These are phyloP conservation scores for Oxystoma pomonae DNA, from an alignment of 2,888 invertebrate genomes.

Conservation along the genomic window DNA sequence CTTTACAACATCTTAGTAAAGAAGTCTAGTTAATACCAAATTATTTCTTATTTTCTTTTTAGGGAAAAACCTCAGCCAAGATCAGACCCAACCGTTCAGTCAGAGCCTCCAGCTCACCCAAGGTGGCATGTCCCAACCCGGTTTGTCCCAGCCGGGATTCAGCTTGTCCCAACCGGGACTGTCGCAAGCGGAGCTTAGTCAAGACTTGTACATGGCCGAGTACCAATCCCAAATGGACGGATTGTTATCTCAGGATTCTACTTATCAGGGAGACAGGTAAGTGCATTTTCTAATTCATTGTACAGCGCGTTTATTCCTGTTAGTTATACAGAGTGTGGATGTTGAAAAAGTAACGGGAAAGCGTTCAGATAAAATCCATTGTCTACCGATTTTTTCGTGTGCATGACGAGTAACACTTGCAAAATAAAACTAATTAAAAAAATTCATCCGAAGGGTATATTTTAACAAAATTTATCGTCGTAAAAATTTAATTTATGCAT, in stretches of 20 bases:
- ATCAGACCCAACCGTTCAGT: conserved; percentile 51
- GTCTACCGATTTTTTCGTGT: too few relatives aligned
- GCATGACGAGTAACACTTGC: too few relatives aligned
- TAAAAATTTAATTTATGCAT: too few relatives aligned
- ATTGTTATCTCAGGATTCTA: conserved; percentile 80
- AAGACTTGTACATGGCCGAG: conserved; percentile 81
- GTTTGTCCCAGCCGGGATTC: conserved; percentile 64
- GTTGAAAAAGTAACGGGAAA: too few relatives aligned
- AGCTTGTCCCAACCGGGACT: conserved; percentile 64
- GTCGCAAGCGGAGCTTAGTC: conserved; percentile 69
- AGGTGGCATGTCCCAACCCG: conserved; percentile 65
- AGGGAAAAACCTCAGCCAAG: conserved; percentile 39
- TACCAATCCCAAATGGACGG: conserved; percentile 94
- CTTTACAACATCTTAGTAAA: too few relatives aligned
- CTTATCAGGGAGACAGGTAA: conserved; percentile 52
- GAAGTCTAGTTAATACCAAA: too few relatives aligned
- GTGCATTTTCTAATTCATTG: too few relatives aligned
- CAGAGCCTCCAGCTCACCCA: conserved; percentile 73
- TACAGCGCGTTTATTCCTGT: background rate
- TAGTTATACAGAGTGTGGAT: background rate
- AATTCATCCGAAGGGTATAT: too few relatives aligned
- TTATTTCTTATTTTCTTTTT: too few relatives aligned
- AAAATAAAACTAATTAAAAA: too few relatives aligned
- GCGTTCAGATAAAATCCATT: too few relatives aligned
- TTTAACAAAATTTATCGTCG: too few relatives aligned